phyloP scores from a whole-genome alignment of 2,888 invertebrate genomes.

The Crematogaster levior region DNA sequence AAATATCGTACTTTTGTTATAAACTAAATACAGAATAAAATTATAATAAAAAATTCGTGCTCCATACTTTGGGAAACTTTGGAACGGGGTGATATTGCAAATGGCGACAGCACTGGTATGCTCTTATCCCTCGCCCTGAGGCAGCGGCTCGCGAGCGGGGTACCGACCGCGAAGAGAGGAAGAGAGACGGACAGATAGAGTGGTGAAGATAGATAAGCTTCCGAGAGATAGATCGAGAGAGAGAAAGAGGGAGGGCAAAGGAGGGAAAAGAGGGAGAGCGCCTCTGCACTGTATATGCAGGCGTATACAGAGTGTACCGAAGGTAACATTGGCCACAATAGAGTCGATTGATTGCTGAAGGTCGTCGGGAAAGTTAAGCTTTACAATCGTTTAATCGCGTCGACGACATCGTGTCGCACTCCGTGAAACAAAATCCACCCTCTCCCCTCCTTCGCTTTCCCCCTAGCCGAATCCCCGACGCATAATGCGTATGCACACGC shows the following conservation, averaged over 20 bases:
- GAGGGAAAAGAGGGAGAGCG: constrained; percentile 64
- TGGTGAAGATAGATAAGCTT: constrained; percentile 43
- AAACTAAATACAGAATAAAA: not conserved
- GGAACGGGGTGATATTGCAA: not conserved
- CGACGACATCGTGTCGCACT: constrained; percentile 17
- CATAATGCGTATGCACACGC: constrained; percentile 7
- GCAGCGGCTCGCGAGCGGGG: constrained; percentile 72
- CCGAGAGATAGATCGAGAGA: constrained; percentile 29
- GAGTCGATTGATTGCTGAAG: constrained; percentile 45
- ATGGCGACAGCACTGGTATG: constrained; percentile 55
- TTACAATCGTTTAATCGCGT: constrained; percentile 31
- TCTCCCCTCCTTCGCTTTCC: not conserved
- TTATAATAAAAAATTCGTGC: not conserved
- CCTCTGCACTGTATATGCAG: constrained; percentile 62
- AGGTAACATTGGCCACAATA: constrained; percentile 74
- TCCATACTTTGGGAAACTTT: not conserved
- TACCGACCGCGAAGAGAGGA: constrained; percentile 75
- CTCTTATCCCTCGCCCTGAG: constrained; percentile 73
- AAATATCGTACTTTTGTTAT: not conserved
- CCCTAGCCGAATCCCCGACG: not conserved
- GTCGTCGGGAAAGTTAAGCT: constrained; percentile 13
- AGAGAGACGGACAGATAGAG: constrained; percentile 64
- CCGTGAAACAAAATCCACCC: constrained; percentile 32
- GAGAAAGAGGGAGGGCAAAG: not conserved
- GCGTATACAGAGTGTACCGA: constrained; percentile 72